Conservation (phyloP, 2,113 vertebrate genomes). For the Thalassarche chlororhynchos region DNA sequence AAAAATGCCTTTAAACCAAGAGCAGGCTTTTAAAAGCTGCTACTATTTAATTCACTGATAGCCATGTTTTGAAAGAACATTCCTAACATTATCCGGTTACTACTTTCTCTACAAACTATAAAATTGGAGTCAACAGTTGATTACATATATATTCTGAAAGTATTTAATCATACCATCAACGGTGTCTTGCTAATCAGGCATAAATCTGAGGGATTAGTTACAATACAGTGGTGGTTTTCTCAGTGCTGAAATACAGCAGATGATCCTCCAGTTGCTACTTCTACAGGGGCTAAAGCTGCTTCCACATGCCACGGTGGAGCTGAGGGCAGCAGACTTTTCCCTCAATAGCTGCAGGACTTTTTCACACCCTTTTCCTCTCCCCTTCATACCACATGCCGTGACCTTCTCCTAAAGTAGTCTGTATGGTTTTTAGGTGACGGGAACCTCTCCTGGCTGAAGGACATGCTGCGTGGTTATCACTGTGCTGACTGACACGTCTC, state of each 20-base stretch:
- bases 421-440: background rate
- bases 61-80: background rate
- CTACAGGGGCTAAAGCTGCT: background rate
- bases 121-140: slow-evolving; percentile 27
- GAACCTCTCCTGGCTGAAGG: background rate
- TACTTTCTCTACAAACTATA: background rate
- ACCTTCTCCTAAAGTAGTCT: background rate
- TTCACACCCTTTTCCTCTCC: background rate
- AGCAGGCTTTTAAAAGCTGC: background rate
- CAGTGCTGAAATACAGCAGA: background rate
- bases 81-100: background rate
- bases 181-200: background rate
- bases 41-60: background rate
- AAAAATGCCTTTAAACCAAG: background rate
- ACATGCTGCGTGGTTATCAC: background rate
- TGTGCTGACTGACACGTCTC: accelerated
- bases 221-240: background rate
- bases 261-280: background rate
- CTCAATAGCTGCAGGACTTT: background rate
- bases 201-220: background rate
- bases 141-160: background rate
- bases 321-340: background rate
- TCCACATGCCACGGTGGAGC: accelerated
- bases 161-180: background rate
- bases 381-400: accelerated